These are phyloP conservation scores for Drosophila nigritarsus DNA, from an alignment of 2,888 invertebrate species.

Conservation along the genomic window DNA sequence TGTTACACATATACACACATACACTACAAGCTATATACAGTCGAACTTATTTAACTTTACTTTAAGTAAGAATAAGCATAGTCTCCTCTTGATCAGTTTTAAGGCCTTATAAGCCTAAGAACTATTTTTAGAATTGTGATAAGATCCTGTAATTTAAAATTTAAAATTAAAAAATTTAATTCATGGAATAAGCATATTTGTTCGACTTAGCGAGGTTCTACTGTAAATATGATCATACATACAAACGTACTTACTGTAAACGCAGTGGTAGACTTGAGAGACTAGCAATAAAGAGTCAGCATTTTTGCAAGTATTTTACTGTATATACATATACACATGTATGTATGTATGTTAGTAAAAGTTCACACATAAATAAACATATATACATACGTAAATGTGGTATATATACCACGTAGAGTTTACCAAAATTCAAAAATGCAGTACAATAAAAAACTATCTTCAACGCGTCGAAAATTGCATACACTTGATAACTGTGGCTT, in stretches of 20 bases:
- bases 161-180: neutral
- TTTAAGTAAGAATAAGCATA: neutral
- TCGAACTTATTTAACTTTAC: neutral
- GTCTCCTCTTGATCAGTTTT: neutral
- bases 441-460: neutral
- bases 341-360: neutral
- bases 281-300: conserved; percentile 13
- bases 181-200: neutral
- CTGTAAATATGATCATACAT: neutral
- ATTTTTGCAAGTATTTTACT: conserved; percentile 1
- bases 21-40: neutral
- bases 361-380: neutral
- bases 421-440: neutral
- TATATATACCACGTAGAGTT: neutral
- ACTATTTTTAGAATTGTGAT: neutral
- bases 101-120: neutral
- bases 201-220: neutral
- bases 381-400: neutral
- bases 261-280: conserved; percentile 8
- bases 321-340: neutral
- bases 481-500: neutral
- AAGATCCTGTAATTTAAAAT: neutral
- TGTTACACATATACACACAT: neutral
- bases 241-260: neutral
- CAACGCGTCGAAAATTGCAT: neutral